These are phyloP conservation scores for Callocephalon fimbriatum DNA, from an alignment of 2,113 vertebrate genomes.

Conservation along the genomic window DNA sequence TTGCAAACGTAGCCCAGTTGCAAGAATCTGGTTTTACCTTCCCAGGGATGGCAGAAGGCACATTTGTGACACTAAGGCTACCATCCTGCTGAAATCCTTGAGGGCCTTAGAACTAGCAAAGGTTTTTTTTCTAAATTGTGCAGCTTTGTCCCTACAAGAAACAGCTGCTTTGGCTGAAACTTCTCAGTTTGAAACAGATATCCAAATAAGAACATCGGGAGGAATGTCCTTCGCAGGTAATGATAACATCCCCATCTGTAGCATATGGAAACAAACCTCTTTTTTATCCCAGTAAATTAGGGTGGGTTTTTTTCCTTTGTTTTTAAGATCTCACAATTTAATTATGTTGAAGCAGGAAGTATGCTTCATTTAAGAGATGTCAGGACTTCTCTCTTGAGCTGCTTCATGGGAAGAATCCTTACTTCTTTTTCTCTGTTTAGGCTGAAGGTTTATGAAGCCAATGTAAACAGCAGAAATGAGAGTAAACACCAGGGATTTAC, in stretches of 20 bases:
- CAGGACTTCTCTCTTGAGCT: not conserved
- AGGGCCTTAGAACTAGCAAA: not conserved
- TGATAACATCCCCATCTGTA: not conserved
- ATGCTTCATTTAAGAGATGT: not conserved
- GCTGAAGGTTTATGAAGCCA: constrained; percentile 21
- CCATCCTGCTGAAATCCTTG: not conserved
- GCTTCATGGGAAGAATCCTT: constrained; percentile 33
- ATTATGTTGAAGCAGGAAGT: constrained; percentile 19
- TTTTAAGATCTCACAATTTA: not conserved
- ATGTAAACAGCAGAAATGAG: constrained; percentile 15
- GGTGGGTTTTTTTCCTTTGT: not conserved
- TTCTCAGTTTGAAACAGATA: not conserved
- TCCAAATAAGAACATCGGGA: not conserved
- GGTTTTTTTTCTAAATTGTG: not conserved
- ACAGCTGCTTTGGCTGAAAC: not conserved
- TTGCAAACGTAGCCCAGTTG: not conserved
- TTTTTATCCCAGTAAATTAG: not conserved
- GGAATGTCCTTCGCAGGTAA: not conserved
- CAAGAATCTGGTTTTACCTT: not conserved
- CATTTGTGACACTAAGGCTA: not conserved
- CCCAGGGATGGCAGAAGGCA: not conserved
- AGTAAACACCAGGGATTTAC: not conserved
- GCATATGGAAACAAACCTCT: not conserved
- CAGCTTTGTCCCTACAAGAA: not conserved
- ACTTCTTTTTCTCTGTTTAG: not conserved